Conservation (phyloP, 1,140 invertebrate genomes). For the Cotesia chilonis region DNA sequence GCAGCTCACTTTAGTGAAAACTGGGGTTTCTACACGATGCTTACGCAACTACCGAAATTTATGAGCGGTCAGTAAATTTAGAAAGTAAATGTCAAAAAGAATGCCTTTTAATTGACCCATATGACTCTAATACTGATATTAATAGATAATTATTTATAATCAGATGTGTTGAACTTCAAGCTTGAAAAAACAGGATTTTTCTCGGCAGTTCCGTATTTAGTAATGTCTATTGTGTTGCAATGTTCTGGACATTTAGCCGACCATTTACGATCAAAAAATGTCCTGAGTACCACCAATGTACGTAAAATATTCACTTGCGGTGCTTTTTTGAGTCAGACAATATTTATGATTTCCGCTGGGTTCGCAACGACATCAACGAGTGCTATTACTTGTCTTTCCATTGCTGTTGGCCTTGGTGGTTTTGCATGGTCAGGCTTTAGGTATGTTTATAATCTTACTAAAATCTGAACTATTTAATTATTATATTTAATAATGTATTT, state of each 20-base stretch:
- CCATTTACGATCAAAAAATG: slow-evolving; percentile 71
- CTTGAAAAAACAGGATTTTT: slow-evolving; percentile 81
- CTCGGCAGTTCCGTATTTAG: slow-evolving; percentile 85
- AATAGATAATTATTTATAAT: background rate
- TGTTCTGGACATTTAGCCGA: slow-evolving; percentile 84
- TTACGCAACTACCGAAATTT: slow-evolving; percentile 90
- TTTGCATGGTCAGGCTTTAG: slow-evolving; percentile 90
- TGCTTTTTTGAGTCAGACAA: slow-evolving; percentile 82
- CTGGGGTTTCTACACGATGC: slow-evolving; percentile 94
- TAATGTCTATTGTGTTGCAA: slow-evolving; percentile 83
- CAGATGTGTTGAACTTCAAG: slow-evolving; percentile 77
- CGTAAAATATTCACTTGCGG: slow-evolving; percentile 79
- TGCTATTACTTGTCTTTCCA: slow-evolving; percentile 79
- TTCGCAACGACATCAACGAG: slow-evolving; percentile 72
- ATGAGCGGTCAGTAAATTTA: slow-evolving; percentile 74
- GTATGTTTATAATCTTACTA: slow-evolving; percentile 59
- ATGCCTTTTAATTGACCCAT: background rate
- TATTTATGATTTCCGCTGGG: slow-evolving; percentile 84
- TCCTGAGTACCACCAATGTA: slow-evolving; percentile 77
- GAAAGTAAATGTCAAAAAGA: background rate
- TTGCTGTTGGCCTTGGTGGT: slow-evolving; percentile 87
- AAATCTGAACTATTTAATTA: background rate
- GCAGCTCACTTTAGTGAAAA: slow-evolving; percentile 93
- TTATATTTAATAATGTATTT: slow-evolving; percentile 10
- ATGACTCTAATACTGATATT: background rate